Percentiles rank a stretch among this genome's conserved stretches.
phyloP scores from a whole-genome alignment of 2,797 vertebrate species.

The Coccyzus lansbergi region DNA sequence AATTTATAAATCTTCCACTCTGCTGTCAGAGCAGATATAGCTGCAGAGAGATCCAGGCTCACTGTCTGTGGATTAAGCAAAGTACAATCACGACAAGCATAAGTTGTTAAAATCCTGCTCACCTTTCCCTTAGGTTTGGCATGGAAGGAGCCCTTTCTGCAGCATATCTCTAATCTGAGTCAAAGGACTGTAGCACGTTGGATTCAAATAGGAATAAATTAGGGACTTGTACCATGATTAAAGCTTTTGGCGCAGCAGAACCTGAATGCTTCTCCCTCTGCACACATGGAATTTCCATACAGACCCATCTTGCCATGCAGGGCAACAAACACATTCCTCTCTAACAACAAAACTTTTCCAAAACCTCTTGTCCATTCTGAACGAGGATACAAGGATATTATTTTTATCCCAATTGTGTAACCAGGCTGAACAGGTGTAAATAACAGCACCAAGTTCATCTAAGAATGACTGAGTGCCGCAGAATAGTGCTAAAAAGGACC shows the following conservation, averaged over 20 bases:
- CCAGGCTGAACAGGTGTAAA: neutral
- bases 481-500: neutral
- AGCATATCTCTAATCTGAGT: neutral
- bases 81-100: neutral
- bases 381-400: neutral
- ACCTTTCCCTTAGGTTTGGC: neutral
- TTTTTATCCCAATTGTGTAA: neutral
- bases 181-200: neutral
- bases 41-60: neutral
- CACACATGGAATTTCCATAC: accelerated
- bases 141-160: neutral
- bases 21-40: neutral
- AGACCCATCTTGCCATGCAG: neutral
- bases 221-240: neutral
- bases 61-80: neutral
- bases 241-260: neutral
- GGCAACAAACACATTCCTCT: neutral
- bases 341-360: neutral
- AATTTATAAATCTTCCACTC: neutral
- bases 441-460: neutral
- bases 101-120: neutral
- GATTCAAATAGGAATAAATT: neutral
- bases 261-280: neutral
- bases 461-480: neutral
- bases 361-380: neutral